These are phyloP conservation scores for Stenopsyche tienmushanensis DNA, from an alignment of 1,140 invertebrate species.

Conservation along the genomic window DNA sequence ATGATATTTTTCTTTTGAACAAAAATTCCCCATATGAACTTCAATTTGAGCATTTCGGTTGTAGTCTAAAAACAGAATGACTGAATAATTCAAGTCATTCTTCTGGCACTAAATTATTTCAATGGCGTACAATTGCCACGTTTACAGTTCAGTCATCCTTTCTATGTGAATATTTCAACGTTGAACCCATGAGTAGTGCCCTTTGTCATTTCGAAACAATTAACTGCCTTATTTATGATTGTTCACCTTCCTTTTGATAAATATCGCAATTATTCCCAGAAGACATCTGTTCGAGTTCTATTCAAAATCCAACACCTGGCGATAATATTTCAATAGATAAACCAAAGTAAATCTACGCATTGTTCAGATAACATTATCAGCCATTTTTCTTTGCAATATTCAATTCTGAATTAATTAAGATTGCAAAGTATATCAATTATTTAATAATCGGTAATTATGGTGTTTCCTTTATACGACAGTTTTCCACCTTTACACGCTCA, in stretches of 20 bases:
- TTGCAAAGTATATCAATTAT: no score
- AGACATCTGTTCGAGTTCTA: no score
- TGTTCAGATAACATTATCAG: neutral
- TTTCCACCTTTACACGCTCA: no score
- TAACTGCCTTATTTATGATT: conserved; percentile 4
- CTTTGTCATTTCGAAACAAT: conserved; percentile 10
- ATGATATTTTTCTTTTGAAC: no score
- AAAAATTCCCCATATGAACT: no score
- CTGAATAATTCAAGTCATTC: no score
- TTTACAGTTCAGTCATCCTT: neutral
- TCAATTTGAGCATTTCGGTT: no score
- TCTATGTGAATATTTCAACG: neutral
- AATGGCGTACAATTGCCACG: neutral
- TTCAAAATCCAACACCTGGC: neutral
- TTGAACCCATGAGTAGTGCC: neutral
- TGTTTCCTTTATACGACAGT: no score
- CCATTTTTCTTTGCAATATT: no score
- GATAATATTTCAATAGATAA: neutral
- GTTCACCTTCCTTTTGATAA: neutral
- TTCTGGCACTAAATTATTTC: neutral
- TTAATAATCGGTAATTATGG: neutral
- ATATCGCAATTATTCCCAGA: neutral
- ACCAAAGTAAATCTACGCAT: neutral
- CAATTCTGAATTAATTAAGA: no score
- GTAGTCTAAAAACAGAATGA: no score